Base-by-base conservation (phyloP, 2,888 invertebrate genomes). In the Lasioglossum figueresi region DNA sequence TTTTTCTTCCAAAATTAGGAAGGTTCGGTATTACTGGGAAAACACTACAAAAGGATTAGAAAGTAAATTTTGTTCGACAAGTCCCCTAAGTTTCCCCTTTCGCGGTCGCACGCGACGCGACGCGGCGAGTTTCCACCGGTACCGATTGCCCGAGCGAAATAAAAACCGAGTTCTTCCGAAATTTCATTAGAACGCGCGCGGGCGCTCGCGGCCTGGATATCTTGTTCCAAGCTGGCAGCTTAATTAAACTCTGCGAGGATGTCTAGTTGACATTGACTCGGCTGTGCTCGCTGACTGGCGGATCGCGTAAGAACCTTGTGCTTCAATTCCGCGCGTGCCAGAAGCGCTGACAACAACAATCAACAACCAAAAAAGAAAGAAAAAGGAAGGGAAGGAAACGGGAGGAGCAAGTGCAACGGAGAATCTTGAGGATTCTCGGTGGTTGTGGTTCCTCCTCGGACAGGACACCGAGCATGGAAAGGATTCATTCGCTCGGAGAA, bases 231-330 rank as follows among this genome's bases (percentile, higher is more conserved):
- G 82, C 82, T 77, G 78, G 80, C 78, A 75, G 79, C 85, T 86
- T 86, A 86, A 86, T 86, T 86, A 86, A 86, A 80, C 74, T 73
- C 71, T 27, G 63, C 27, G 86, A 40, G 72, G 76, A 84, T 56
- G 68, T 63, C 40, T 23, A 27, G 75, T 48, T 85, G 78, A 85
- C 85, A 73, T 40, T 85, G 78, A 85, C 85, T 85, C 40, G 56
- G 27, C 56, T 16, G 80, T 23, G 80, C 78, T 40, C 34, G 82
- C 37, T 37, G 56, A 76, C 86, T 31, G 75, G 34, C 72, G 16
- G 80, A 73, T 82, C 86, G 43, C 76, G 68, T 74, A 85, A 82
- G 72, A 86, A 86, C 81, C 80, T 83, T 43, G 79, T 63, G 70
- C 43, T 27, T 84, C 84, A 37, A 79, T 76, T 84, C 77, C 72